phyloP scores from a whole-genome alignment of 1,140 invertebrate genomes.

The Himalopsyche phryganea region DNA sequence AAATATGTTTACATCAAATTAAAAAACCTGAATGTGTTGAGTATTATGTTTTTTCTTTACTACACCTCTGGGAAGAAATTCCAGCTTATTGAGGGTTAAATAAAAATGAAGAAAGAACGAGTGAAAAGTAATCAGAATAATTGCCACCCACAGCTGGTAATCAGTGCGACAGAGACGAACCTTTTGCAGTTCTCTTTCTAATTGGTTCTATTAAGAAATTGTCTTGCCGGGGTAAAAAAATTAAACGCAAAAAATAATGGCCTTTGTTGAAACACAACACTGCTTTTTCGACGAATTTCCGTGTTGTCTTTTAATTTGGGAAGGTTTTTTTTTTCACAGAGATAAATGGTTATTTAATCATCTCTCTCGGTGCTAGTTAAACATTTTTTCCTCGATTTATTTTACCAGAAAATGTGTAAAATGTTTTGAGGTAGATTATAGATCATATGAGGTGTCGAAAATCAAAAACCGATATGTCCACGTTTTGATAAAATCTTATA shows the following conservation, averaged over 20 bases:
- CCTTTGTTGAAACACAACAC: constrained; percentile 9
- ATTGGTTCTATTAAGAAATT: constrained; percentile 30
- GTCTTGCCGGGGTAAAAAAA: constrained; percentile 8
- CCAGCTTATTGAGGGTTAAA: constrained; percentile 6
- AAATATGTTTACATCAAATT: too few species aligned
- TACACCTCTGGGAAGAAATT: too few species aligned
- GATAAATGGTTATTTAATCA: not conserved
- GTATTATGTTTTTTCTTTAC: too few species aligned
- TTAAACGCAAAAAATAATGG: not conserved
- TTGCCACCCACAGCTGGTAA: constrained; percentile 27
- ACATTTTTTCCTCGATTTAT: not conserved
- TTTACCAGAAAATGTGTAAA: not conserved
- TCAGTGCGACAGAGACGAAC: constrained; percentile 23
- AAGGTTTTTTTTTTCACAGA: not conserved
- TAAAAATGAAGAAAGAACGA: constrained; percentile 27
- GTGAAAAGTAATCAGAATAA: constrained; percentile 32
- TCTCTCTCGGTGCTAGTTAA: not conserved
- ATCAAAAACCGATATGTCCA: too few species aligned
- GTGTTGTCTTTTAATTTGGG: constrained; percentile 21
- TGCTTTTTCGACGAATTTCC: constrained; percentile 7
- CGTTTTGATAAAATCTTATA: too few species aligned
- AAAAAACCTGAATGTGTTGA: too few species aligned
- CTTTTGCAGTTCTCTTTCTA: constrained; percentile 18
- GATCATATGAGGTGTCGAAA: too few species aligned
- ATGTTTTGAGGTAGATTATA: too few species aligned